Evolutionary conservation across 2,888 invertebrate genomes (phyloP), one percentile per base, ranked within the genome.

Genomic region (Pheosia gnoma): DNA sequence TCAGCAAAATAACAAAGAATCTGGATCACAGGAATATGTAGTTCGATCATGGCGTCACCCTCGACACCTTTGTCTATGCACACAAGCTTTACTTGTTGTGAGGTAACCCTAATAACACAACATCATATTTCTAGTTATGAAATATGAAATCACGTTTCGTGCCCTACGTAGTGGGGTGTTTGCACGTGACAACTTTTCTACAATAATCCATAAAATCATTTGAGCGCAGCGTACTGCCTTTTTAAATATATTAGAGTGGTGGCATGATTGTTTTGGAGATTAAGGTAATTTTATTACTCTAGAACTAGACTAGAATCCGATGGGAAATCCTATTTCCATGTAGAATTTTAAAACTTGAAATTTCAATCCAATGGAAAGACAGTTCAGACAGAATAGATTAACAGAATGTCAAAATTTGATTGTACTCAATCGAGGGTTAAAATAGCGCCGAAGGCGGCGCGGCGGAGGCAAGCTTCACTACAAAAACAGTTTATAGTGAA

Each of bases 401-500:
- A 41, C 41, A 41, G 8, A 41, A 41, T 41, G 41, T 7, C 41
- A 41, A 41, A 41, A 41, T 41, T 41, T 41, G 41, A 41, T 41
- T 41, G 25, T 25, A 25, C 25, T 25, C 25, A 25, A 25, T 25
- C 25, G 25, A 25, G 25, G 25, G 25, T 9, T 8, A 8, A 43
- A 43, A 43, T 9, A 3, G 4, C 4, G 8, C 43, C 9, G 43
- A 43, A 4, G 25, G 25, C 13, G 25, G 25, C 4, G 25, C 51
- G 25, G 4, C 49, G 49, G n/a, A 6, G 37, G 37, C 53, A 9
- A 11, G 53, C 38, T 53, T 4, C 37, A 37, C 53, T 60, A 73
- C 60, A 65, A 62, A 62, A 70, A 55, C 66, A 63, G 67, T 58
- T 66, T 59, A 38, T 52, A 57, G 43, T 67, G 61, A 71, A 70